Conservation (phyloP, 2,797 vertebrate species). For the Rhabdomys pumilio region DNA sequence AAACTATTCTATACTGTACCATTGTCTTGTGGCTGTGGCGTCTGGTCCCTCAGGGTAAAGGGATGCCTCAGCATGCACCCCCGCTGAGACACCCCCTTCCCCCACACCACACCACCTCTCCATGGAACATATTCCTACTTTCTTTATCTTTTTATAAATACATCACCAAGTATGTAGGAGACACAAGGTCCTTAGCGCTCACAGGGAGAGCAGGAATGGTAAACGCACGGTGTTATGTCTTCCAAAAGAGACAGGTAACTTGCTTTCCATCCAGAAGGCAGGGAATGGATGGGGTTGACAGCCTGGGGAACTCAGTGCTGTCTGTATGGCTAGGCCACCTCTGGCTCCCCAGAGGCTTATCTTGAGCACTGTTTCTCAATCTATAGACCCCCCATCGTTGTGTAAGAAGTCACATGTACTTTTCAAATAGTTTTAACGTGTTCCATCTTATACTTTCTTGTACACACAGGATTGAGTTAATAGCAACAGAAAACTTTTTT, state of each 20-base stretch:
- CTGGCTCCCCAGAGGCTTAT: neutral
- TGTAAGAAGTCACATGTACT: neutral
- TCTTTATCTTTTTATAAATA: too few species aligned
- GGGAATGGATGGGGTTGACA: neutral
- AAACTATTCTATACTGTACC: too few species aligned
- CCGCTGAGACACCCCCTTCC: too few species aligned
- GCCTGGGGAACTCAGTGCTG: neutral
- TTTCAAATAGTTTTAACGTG: neutral
- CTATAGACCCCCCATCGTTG: neutral
- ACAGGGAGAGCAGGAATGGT: neutral
- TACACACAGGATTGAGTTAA: neutral
- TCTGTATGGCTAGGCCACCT: neutral
- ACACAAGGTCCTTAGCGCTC: neutral
- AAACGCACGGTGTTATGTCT: neutral
- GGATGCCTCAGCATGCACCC: too few species aligned
- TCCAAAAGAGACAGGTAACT: neutral
- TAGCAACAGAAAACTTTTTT: neutral
- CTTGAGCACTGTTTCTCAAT: neutral
- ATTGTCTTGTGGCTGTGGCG: too few species aligned
- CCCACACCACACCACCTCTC: too few species aligned
- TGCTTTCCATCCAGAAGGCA: neutral
- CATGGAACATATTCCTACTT: too few species aligned
- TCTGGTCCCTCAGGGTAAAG: too few species aligned
- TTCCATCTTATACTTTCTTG: neutral
- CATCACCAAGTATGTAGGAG: too few species aligned